Evolutionary conservation across 2,797 vertebrate genomes (phyloP).

Genomic region (Periparus ater): DNA sequence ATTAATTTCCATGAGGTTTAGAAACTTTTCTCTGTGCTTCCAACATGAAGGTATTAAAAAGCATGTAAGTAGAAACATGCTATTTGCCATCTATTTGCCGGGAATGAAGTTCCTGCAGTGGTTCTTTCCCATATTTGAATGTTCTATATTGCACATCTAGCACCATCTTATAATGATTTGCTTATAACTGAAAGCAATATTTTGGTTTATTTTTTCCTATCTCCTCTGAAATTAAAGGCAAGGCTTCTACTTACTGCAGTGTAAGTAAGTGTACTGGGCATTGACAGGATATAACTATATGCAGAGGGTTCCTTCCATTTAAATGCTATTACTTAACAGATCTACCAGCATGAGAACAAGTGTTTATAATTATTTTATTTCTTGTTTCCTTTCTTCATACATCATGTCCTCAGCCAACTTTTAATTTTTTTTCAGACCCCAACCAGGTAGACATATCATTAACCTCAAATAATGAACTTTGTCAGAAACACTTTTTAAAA

Average conservation of each 20-base stretch:
- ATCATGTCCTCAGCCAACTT: neutral
- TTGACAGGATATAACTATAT: neutral
- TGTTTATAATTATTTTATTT: neutral
- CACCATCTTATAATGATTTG: neutral
- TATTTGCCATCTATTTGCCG: neutral
- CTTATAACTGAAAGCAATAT: neutral
- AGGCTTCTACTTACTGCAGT: neutral
- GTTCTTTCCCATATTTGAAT: neutral
- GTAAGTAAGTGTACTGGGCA: neutral
- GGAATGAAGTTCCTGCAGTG: neutral
- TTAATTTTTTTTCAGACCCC: neutral
- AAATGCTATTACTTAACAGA: neutral
- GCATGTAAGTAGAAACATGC: neutral
- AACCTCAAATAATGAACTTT: slow-evolving; percentile 14
- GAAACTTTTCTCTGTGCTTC: neutral
- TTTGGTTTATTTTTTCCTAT: neutral
- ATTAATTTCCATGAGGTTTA: neutral
- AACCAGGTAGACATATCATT: neutral
- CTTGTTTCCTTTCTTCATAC: neutral
- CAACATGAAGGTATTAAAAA: neutral
- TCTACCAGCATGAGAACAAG: neutral
- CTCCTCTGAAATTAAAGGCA: neutral
- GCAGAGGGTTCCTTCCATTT: neutral
- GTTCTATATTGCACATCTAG: neutral
- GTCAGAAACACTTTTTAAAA: neutral